phyloP scores from a whole-genome alignment of 2,888 invertebrate species.

The Oegoconia quadripuncta region DNA sequence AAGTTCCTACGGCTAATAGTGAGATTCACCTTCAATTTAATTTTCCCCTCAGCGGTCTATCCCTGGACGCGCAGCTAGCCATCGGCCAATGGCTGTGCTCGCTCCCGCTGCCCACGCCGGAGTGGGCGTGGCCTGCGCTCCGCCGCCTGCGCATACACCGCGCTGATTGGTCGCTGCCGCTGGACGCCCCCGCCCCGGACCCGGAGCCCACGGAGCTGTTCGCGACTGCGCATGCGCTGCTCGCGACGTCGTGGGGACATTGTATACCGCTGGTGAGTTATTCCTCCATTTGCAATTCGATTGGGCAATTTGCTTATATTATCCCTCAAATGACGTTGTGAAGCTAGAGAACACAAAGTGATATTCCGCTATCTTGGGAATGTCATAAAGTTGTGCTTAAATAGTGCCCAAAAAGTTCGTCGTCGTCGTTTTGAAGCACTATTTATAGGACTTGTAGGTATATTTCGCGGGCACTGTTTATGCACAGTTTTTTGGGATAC shows the following conservation, averaged over 20 bases:
- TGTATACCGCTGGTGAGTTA: constrained; percentile 62
- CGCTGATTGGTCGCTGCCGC: constrained; percentile 40
- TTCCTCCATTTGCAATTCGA: too few species aligned
- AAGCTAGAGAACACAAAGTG: too few species aligned
- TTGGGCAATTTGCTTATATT: too few species aligned
- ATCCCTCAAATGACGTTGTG: too few species aligned
- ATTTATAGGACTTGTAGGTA: too few species aligned
- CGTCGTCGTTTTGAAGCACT: too few species aligned
- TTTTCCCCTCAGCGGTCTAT: constrained; percentile 45
- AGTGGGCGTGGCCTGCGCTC: constrained; percentile 54
- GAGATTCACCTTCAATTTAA: background rate
- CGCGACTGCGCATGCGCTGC: constrained; percentile 40
- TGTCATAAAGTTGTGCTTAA: too few species aligned
- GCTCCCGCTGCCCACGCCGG: constrained; percentile 23
- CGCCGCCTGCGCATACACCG: constrained; percentile 49
- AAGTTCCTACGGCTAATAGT: too few species aligned
- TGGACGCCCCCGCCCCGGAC: constrained; percentile 40
- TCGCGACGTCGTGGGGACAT: constrained; percentile 62
- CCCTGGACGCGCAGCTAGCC: constrained; percentile 45
- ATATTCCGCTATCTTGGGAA: too few species aligned
- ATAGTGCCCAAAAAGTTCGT: too few species aligned
- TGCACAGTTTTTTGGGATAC: too few species aligned
- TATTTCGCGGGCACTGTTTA: too few species aligned
- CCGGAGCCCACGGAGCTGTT: constrained; percentile 34
- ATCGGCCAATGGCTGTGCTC: constrained; percentile 49